Conservation (phyloP, 2,797 vertebrate species). For the Psittacula derbiana region DNA sequence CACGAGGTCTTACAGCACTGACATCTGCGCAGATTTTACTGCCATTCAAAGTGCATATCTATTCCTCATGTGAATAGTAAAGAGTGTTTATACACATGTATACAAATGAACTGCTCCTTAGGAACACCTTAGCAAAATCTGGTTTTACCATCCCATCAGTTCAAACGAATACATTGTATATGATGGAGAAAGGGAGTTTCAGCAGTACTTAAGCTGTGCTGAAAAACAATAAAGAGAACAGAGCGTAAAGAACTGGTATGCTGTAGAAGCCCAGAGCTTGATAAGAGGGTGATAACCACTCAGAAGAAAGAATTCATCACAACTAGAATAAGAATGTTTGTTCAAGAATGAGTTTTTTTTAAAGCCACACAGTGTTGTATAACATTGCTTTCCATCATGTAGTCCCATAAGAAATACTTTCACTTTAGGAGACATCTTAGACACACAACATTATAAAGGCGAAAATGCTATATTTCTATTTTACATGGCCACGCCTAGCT, state of each 20-base stretch:
- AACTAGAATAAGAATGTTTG: not conserved
- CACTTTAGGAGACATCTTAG: not conserved
- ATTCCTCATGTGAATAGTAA: not conserved
- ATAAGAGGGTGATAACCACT: not conserved
- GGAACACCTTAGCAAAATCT: not conserved
- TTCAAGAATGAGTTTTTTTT: not conserved
- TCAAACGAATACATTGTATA: not conserved
- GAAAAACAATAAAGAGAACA: not conserved
- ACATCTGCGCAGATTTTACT: not conserved
- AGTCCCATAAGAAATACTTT: not conserved
- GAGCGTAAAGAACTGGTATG: not conserved
- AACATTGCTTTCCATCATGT: not conserved
- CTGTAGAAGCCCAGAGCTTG: not conserved
- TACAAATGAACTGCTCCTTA: not conserved
- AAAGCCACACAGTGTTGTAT: not conserved
- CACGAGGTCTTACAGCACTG: not conserved
- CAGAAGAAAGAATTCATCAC: not conserved
- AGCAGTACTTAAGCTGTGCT: not conserved
- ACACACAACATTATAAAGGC: not conserved
- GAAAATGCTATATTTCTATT: not conserved
- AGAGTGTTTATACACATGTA: not conserved
- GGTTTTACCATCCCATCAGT: not conserved
- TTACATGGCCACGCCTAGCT: not conserved
- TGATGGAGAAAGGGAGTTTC: accelerated
- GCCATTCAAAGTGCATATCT: not conserved